These are phyloP conservation scores for Icerya purchasi DNA, from an alignment of 2,888 invertebrate species.

Conservation along the genomic window DNA sequence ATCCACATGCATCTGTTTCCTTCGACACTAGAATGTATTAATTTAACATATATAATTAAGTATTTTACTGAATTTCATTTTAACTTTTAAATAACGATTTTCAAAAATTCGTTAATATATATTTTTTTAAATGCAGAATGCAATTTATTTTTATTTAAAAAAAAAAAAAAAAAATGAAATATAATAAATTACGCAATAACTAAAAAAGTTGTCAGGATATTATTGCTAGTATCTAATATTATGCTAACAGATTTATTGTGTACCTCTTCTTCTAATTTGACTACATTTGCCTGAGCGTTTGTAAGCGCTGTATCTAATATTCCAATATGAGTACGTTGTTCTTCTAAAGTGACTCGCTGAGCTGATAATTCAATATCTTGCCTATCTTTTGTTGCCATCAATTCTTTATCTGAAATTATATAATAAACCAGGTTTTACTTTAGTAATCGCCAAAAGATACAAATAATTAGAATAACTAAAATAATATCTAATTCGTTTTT, in stretches of 20 bases:
- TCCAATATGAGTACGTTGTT: slow-evolving; percentile 79
- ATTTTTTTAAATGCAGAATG: too few species aligned
- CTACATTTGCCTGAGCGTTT: slow-evolving; percentile 73
- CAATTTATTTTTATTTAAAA: too few species aligned
- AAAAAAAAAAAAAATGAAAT: too few species aligned
- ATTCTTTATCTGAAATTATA: slow-evolving; percentile 64
- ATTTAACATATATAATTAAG: not conserved
- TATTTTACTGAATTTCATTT: slow-evolving; percentile 3
- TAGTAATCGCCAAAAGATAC: not conserved
- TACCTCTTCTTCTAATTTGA: slow-evolving; percentile 72
- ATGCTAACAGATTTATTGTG: too few species aligned
- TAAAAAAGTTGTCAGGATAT: too few species aligned
- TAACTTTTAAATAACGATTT: too few species aligned
- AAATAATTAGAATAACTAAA: not conserved
- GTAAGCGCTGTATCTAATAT: slow-evolving; percentile 77
- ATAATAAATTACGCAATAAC: too few species aligned
- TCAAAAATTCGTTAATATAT: too few species aligned
- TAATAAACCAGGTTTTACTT: slow-evolving; percentile 12
- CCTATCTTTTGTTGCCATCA: slow-evolving; percentile 68
- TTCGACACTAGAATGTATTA: slow-evolving; percentile 39
- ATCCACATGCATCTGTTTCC: slow-evolving; percentile 65
- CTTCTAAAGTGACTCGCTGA: slow-evolving; percentile 68
- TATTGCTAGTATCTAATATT: too few species aligned
- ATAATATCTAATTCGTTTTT: too few species aligned
- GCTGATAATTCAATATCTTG: slow-evolving; percentile 80